phyloP scores from a whole-genome alignment of 1,140 invertebrate species.

The Mactra quadrangularis region DNA sequence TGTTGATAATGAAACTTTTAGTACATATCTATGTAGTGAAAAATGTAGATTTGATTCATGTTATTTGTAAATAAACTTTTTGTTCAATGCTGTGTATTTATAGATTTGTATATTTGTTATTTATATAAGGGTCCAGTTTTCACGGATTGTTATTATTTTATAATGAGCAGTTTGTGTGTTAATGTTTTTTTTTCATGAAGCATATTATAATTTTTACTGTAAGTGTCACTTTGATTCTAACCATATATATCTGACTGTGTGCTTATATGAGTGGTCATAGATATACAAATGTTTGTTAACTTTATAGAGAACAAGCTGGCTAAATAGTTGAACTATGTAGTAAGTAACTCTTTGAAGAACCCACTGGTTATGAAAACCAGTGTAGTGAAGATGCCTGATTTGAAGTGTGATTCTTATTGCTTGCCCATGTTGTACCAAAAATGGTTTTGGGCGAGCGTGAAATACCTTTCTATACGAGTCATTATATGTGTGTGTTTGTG shows the following conservation, averaged over 20 bases:
- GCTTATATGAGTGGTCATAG: neutral
- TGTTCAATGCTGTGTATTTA: conserved; percentile 20
- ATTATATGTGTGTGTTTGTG: too few species aligned
- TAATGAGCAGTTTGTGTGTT: conserved; percentile 45
- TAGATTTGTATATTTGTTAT: conserved; percentile 51
- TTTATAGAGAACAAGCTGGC: neutral
- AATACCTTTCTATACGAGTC: too few species aligned
- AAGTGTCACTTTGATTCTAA: neutral
- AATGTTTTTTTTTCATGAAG: too few species aligned
- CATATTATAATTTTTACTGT: neutral
- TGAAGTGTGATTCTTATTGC: too few species aligned
- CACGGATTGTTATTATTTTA: conserved; percentile 54
- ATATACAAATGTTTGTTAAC: neutral
- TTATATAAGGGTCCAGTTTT: conserved; percentile 60
- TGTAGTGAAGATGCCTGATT: too few species aligned
- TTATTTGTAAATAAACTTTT: conserved; percentile 17
- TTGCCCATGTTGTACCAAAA: too few species aligned
- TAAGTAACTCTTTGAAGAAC: neutral
- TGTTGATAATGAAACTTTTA: too few species aligned
- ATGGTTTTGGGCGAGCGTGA: too few species aligned
- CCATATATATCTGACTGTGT: neutral
- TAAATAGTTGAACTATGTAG: neutral
- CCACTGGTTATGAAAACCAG: too few species aligned
- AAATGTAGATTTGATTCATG: too few species aligned
- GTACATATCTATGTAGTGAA: too few species aligned